These are phyloP conservation scores for Rhagologus leucostigma DNA, from an alignment of 2,113 vertebrate species.

Conservation along the genomic window DNA sequence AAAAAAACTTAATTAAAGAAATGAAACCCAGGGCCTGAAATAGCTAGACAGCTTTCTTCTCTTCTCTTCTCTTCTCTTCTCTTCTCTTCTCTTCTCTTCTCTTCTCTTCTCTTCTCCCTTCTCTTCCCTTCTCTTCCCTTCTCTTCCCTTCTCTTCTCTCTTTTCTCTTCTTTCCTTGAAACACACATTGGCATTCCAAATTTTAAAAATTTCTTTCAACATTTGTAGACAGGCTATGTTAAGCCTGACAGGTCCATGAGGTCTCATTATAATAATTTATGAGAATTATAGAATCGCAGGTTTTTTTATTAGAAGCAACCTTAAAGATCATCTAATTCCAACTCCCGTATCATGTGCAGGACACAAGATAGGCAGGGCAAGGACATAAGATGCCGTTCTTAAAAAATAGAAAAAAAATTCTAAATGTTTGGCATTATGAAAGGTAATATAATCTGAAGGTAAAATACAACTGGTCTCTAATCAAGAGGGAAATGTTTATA, in stretches of 20 bases:
- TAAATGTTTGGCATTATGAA: not conserved
- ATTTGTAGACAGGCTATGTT: not conserved
- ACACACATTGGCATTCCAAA: not conserved
- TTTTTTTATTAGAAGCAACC: not conserved
- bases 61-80: fast-evolving
- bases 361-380: not conserved
- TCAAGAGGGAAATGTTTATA: not conserved
- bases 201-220: not conserved
- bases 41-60: not conserved
- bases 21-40: not conserved
- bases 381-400: not conserved
- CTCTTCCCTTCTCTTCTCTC: too few species aligned
- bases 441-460: not conserved
- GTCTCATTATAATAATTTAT: not conserved
- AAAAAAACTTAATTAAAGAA: not conserved
- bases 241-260: not conserved
- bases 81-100: too few species aligned
- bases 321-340: not conserved
- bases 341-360: not conserved
- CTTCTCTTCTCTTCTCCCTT: too few species aligned
- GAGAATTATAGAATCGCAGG: not conserved
- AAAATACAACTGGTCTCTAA: not conserved
- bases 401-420: not conserved
- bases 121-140: fast-evolving
- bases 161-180: not conserved